Evolutionary conservation across 2,113 vertebrate species (phyloP).

Genomic region (Cryptotis parvus): DNA sequence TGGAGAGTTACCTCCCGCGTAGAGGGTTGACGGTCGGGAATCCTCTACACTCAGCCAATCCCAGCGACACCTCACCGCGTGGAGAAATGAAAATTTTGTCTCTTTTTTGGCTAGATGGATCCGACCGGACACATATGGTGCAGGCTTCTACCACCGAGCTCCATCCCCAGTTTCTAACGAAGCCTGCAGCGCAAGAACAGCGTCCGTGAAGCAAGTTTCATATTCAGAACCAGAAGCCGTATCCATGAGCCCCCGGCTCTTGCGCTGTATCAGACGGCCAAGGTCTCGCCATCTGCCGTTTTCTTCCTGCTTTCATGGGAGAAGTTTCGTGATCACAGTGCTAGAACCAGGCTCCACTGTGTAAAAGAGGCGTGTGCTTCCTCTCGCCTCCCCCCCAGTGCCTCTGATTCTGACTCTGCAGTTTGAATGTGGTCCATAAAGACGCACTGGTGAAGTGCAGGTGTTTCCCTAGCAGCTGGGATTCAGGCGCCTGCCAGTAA

Average conservation of each 20-base stretch:
- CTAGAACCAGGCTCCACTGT: no score
- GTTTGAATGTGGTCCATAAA: neutral
- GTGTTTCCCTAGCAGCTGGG: slow-evolving; percentile 9
- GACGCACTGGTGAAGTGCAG: neutral
- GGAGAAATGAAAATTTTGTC: neutral
- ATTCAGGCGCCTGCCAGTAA: slow-evolving; percentile 28
- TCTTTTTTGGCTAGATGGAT: no score
- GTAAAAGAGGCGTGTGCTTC: no score
- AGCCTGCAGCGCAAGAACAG: neutral
- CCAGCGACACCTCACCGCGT: neutral
- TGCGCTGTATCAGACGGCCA: neutral
- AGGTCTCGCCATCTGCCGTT: neutral
- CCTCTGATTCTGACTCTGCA: neutral
- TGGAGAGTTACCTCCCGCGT: neutral
- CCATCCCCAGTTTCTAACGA: neutral
- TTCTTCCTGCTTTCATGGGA: neutral
- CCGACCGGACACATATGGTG: neutral
- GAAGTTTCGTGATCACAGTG: no score
- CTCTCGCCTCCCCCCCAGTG: no score
- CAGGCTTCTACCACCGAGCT: neutral
- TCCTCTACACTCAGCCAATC: neutral
- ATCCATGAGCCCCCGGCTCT: neutral
- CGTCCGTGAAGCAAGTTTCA: neutral
- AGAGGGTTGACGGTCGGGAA: neutral
- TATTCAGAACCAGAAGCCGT: neutral